Evolutionary conservation across 2,113 vertebrate species (phyloP), one percentile per base, ranked within the genome.

Genomic region (Naja naja): DNA sequence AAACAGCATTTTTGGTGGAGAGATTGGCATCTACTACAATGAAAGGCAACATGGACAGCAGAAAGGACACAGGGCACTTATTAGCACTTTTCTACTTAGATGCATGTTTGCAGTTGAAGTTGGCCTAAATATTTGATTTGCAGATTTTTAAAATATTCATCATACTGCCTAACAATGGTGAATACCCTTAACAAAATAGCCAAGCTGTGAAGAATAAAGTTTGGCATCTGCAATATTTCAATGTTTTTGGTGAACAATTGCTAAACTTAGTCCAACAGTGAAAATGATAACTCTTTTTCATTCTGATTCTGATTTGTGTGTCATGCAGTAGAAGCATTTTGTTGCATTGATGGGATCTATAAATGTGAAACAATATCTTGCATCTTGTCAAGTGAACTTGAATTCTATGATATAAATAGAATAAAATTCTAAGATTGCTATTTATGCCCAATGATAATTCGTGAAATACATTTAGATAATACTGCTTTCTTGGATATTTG

Each of bases 91-190:
- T 0, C 93, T 53, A 49, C 55, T 90, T 39, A 0, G 0, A 60
- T 89, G 43, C 87, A 0, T 2, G 92, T 94, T 93, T 90, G 43
- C 85, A 90, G 53, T 89, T 95, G 94, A 90, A 87, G 56, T 25
- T 93, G 55, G 94, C 56, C 88, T 90, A 94, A 93, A 94, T 94
- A 91, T 94, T 93, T 64, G 43, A 39, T 92, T 96, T 95, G 52
- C 93, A 22, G 30, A 43, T 69, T 12, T 91, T 91, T 92, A 94
- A 91, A 64, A 86, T 91, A 60, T 87, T 95, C 49, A 93, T 64
- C 53, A 0, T 0, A 3, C 20, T 47, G 43, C 92, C 69, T 90
- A 93, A 94, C 95, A 94, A 47, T 25, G 25, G 85, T 25, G 91
- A 23, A 85, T 10, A 54, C 81, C 85, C 34, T 74, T 81, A 94